Conservation (phyloP, 2,797 vertebrate species). For the Phylloscopus collybita region DNA sequence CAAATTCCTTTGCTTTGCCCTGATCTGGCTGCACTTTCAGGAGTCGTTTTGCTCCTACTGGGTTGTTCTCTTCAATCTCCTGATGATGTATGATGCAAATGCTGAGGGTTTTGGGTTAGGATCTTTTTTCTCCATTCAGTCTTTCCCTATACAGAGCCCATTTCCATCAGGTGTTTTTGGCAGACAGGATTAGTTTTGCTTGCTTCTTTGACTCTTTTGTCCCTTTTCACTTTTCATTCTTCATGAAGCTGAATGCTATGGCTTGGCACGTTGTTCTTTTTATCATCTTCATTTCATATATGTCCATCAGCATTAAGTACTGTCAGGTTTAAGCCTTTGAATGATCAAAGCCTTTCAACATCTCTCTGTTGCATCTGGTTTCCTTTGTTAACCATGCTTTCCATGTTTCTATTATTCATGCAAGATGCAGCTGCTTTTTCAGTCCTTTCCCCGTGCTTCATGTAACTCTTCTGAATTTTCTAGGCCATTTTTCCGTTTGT, state of each 20-base stretch:
- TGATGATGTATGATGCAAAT: not conserved
- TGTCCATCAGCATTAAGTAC: conserved; percentile 45
- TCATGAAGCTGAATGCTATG: not conserved
- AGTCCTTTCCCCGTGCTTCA: not conserved
- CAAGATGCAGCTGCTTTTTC: not conserved
- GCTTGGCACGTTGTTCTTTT: not conserved
- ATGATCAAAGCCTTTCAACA: conserved; percentile 10
- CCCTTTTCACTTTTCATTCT: conserved; percentile 6
- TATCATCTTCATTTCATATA: conserved; percentile 27
- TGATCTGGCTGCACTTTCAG: not conserved
- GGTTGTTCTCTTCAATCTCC: not conserved
- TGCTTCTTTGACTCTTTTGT: not conserved
- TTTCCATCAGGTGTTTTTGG: not conserved
- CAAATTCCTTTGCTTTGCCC: not conserved
- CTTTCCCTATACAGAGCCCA: not conserved
- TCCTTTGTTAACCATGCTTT: conserved; percentile 7
- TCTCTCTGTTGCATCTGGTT: conserved; percentile 16
- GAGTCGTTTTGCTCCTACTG: not conserved
- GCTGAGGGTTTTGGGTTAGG: not conserved
- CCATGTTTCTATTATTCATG: not conserved
- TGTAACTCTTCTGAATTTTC: not conserved
- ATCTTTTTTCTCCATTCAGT: not conserved
- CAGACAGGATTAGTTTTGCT: not conserved
- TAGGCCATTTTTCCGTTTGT: not conserved
- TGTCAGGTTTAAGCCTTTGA: conserved; percentile 25